A percentile compares a stretch with the other conserved stretches of the same genome.
Conservation (phyloP, 2,888 invertebrate genomes). For the Tinea semifulvella region DNA sequence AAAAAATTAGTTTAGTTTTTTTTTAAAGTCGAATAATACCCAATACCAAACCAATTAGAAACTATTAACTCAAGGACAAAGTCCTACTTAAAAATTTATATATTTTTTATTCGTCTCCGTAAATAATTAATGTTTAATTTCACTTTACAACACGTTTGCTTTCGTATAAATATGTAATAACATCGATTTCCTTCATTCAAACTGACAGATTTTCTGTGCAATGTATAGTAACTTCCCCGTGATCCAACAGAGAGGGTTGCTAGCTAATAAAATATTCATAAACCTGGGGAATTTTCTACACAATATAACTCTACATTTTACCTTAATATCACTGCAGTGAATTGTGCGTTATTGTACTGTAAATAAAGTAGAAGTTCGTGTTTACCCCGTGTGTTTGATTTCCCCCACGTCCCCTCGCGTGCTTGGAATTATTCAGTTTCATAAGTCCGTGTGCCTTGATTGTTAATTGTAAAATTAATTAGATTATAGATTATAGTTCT, state of each 20-base stretch:
- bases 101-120: too few species aligned
- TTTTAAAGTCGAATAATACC: too few species aligned
- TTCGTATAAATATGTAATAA: not conserved
- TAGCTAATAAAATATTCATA: constrained; percentile 8
- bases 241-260: not conserved
- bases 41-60: too few species aligned
- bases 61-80: too few species aligned
- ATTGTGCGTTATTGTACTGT: not conserved
- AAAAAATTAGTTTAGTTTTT: too few species aligned
- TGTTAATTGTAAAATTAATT: not conserved
- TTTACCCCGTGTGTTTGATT: not conserved
- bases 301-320: too few species aligned
- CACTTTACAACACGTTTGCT: too few species aligned
- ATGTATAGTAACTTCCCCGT: not conserved
- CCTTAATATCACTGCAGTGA: not conserved
- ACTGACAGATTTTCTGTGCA: not conserved
- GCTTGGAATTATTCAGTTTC: constrained; percentile 6
- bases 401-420: not conserved
- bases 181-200: not conserved
- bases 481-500: not conserved
- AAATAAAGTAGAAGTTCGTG: not conserved
- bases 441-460: constrained; percentile 5
- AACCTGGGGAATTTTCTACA: not conserved
- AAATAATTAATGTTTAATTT: too few species aligned
- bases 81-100: too few species aligned